Evolutionary conservation across 2,113 vertebrate genomes (phyloP).

Genomic region (Gorsachius goisagi): DNA sequence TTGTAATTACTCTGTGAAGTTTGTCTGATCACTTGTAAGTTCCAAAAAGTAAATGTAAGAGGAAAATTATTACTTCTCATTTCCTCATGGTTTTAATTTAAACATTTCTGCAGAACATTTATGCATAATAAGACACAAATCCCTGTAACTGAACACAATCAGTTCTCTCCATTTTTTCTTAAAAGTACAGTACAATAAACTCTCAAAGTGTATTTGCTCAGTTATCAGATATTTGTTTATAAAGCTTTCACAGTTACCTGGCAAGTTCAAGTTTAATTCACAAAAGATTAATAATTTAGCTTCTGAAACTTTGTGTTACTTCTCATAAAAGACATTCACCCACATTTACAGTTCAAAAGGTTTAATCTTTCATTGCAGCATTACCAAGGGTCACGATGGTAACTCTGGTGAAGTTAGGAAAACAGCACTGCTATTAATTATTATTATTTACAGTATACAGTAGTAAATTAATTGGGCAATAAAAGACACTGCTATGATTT

Average conservation of each 20-base stretch:
- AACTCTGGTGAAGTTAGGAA: neutral
- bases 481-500: conserved; percentile 29
- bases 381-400: neutral
- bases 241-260: neutral
- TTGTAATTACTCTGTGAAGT: neutral
- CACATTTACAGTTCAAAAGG: neutral
- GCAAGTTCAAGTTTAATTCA: neutral
- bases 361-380: neutral
- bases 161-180: neutral
- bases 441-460: neutral
- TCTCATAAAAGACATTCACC: neutral
- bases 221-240: neutral
- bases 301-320: neutral
- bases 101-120: neutral
- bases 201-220: neutral
- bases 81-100: neutral
- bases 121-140: neutral
- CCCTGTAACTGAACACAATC: neutral
- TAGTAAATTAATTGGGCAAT: conserved; percentile 21
- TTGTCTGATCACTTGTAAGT: neutral
- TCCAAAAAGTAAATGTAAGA: neutral
- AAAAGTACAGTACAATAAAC: neutral
- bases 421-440: conserved; percentile 4
- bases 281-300: neutral
- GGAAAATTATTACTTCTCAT: neutral